Base-by-base conservation (phyloP, 2,113 vertebrate genomes). In the Acinonyx jubatus region DNA sequence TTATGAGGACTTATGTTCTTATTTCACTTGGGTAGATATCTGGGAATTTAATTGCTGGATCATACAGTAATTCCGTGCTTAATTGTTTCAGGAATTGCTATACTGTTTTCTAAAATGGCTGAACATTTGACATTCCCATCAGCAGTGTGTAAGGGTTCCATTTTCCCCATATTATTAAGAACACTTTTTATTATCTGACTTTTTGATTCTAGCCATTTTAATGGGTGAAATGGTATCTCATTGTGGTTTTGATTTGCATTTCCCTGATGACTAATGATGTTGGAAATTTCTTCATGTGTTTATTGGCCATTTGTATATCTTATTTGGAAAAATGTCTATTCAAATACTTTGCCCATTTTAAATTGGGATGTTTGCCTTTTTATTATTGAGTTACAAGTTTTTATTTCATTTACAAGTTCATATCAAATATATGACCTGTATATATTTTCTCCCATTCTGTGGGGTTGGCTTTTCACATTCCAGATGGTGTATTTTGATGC, bases 71-170 rank as follows among this genome's bases (percentile, higher is more conserved):
- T 18, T 73, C 76, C 38, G 52, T 73, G 33, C 33, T 41, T 82
- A 73, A 89, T 52, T 57, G 52, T 89, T 82, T 89, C 52, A 82
- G 78, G 66, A 82, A 89, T 13, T 61, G 33, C 66, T 52, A 82
- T 73, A 89, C 52, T 82, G 27, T 73, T 82, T 94, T 94, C 33
- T 14, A 82, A 94, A 94, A 66, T 82, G 31, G 41, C 33, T 82
- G 38, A 57, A 25, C 13, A 55, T 69, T 89, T 82, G 73, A 82
- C 25, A 71, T 74, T 45, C 63, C 31, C 50, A 79, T 25, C 38
- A 87, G 83, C 36, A 87, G 63, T 69, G 73, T 73, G 66, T 81
- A 89, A 89, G 41, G 9, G 33, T 89, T 81, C 27, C 33, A 50
- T 16, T 63, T 89, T 81, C 9, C 78, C 65, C 63, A 73, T 82